Base-by-base conservation (phyloP, 2,888 invertebrate genomes). In the Drosophila trichaetosa region DNA sequence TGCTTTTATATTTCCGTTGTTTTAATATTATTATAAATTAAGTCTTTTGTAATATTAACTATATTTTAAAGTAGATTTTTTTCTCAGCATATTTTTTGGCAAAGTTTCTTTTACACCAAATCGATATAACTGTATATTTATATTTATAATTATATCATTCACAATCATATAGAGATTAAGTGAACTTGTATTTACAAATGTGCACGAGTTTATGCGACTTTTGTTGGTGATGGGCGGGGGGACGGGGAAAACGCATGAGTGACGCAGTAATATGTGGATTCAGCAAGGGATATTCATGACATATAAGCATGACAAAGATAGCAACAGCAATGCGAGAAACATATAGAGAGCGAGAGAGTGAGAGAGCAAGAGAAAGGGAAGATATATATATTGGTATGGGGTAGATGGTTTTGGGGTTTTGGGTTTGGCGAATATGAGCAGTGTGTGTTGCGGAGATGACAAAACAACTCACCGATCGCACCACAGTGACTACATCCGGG, bases 391-490 rank as follows among this genome's bases (percentile, higher is more conserved):
- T 42, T 27, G 40, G 51, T 40, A 40, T 38, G 58, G 66, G 58
- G 38, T 46, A 24, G 36, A 58, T 46, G 59, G 56, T 38, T 33
- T 16, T 36, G 16, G 40, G 6, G n/a, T 21, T 36, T 24, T 46
- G 63, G 52, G 36, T 58, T 13, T 31, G 53, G 49, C 63, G 63
- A 78, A 67, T 66, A 38, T 68, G 81, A 62, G 49, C 57, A 68
- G 73, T 61, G 57, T 77, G 52, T 72, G 76, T 59, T 76, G 65
- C 71, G 82, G 89, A 86, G 75, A 76, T 75, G 79, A 76, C 73
- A 77, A 89, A 82, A 92, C 93, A 84, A 93, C 93, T 93, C 93
- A 93, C 92, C 92, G 90, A 90, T 91, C 86, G 92, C 92, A 89
- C 92, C 92, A 87, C 92, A 93, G 82, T 90, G 90, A 89, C 93